Conservation (phyloP, 2,797 vertebrate species). For the Cichlasoma orientale region DNA sequence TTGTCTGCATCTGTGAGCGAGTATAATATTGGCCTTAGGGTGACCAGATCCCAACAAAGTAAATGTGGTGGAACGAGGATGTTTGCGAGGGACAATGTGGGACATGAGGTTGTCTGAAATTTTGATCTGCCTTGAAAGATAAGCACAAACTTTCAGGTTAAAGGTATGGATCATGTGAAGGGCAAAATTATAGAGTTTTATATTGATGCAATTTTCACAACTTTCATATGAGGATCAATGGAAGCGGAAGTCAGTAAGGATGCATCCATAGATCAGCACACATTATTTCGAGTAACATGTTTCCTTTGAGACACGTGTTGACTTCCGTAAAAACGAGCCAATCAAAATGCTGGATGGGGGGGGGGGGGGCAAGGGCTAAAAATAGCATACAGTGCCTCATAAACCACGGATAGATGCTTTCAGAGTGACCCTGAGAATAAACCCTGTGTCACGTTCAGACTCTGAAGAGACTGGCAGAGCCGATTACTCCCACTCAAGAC, state of each 20-base stretch:
- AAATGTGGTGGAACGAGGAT: background rate
- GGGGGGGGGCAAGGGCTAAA: no score
- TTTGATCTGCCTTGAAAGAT: background rate
- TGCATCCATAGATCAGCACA: background rate
- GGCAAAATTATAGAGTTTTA: background rate
- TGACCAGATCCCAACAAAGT: background rate
- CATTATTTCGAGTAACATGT: background rate
- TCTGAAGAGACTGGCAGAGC: no score
- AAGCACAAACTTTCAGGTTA: background rate
- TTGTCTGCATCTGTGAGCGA: background rate
- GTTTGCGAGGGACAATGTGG: background rate
- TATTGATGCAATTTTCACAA: background rate
- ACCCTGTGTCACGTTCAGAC: no score
- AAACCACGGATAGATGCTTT: no score
- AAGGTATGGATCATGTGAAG: rapidly evolving
- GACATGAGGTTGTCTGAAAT: background rate
- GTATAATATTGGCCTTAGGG: background rate
- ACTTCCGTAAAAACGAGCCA: no score
- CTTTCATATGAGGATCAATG: background rate
- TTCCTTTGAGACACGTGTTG: no score
- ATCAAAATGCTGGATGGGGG: no score
- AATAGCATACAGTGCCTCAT: no score
- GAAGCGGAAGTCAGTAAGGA: background rate
- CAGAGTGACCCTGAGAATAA: no score
- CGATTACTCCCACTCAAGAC: no score